Percentiles rank a stretch among this genome's conserved stretches.
Evolutionary conservation across 64 coral and sea anemone genomes (phyloP).

Genomic region (Pachyseris speciosa): DNA sequence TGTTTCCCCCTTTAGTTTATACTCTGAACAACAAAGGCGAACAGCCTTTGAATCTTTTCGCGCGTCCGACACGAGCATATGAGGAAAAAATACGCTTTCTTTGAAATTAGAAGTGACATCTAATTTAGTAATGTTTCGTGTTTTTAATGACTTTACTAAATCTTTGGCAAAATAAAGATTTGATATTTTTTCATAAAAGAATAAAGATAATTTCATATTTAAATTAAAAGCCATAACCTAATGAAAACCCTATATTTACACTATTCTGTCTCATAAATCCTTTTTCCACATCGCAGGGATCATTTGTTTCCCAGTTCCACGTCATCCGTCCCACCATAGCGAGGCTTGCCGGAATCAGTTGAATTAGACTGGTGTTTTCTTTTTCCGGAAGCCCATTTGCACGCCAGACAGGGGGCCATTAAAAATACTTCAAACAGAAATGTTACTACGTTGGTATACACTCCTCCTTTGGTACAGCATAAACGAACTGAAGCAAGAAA

Average conservation of each 20-base stretch:
- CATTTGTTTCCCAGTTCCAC: constrained; percentile 62
- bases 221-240: background rate
- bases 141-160: no score
- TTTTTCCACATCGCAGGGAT: background rate
- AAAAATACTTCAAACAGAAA: constrained; percentile 64
- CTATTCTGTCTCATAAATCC: no score
- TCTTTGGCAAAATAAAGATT: background rate
- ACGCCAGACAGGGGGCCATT: constrained; percentile 72
- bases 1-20: no score
- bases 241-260: no score
- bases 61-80: no score
- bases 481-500: constrained; percentile 69
- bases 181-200: background rate
- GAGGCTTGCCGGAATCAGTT: constrained; percentile 13
- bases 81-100: no score
- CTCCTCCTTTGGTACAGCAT: constrained; percentile 66
- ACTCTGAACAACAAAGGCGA: no score
- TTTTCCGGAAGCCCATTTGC: constrained; percentile 76
- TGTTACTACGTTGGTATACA: constrained; percentile 47
- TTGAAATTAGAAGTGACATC: no score
- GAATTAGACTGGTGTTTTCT: background rate
- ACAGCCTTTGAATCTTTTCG: no score
- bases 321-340: constrained; percentile 85
- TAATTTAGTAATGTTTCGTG: no score
- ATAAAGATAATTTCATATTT: background rate